These are phyloP conservation scores for Trichomycterus rosablanca DNA, from an alignment of 2,113 vertebrate genomes.

Conservation along the genomic window DNA sequence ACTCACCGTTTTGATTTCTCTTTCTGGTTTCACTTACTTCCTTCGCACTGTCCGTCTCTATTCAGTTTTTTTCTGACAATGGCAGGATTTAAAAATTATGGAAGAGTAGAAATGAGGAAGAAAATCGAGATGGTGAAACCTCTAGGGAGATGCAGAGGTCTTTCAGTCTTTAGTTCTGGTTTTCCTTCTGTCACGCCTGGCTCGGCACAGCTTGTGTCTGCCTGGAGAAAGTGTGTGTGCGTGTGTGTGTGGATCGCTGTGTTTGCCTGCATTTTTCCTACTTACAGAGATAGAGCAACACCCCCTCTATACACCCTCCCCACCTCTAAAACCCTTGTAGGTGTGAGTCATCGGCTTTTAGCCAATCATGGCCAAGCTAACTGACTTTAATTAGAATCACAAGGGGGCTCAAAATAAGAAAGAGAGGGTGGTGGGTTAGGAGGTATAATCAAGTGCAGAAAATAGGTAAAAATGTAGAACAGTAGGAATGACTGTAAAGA, in stretches of 20 bases:
- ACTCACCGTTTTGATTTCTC: conserved; percentile 18
- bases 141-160: conserved; percentile 16
- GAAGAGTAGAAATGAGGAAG: conserved; percentile 1
- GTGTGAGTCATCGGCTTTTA: conserved; percentile 69
- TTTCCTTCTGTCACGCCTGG: conserved; percentile 14
- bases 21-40: conserved; percentile 2
- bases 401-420: conserved; percentile 54
- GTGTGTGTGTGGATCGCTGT: conserved; percentile 26
- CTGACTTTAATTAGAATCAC: conserved; percentile 74
- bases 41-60: not conserved
- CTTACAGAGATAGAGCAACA: conserved; percentile 47
- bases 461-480: conserved; percentile 11
- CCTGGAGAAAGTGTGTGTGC: not conserved
- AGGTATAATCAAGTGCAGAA: conserved; percentile 17
- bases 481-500: not conserved
- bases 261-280: conserved; percentile 51
- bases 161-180: conserved; percentile 19
- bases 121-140: conserved; percentile 16
- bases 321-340: conserved; percentile 73
- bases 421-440: conserved; percentile 1
- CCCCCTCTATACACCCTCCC: conserved; percentile 65
- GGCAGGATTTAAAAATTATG: conserved; percentile 4
- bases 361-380: conserved; percentile 72
- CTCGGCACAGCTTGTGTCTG: conserved; percentile 28
- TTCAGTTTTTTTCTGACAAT: conserved; percentile 2